Evolutionary conservation across 1,140 invertebrate species (phyloP).

Genomic region (Saccostrea cuccullata): DNA sequence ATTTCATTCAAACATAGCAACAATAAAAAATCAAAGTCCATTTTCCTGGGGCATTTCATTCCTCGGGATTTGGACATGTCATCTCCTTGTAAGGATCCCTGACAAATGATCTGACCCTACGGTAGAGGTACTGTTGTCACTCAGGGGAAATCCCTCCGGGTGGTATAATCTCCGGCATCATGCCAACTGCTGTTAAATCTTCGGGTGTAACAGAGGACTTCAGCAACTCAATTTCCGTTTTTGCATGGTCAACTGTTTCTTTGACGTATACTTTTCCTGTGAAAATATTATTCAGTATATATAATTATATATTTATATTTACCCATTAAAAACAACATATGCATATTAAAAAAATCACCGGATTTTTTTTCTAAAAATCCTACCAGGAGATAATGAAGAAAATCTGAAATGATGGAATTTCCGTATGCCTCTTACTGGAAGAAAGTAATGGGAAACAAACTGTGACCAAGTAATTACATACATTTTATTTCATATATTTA

Average conservation of each 20-base stretch:
- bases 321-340: too few species aligned
- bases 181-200: too few species aligned
- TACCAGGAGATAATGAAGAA: background rate
- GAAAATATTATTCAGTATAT: background rate
- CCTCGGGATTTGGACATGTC: conserved; percentile 26
- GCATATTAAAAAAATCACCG: background rate
- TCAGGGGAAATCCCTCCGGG: background rate
- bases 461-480: too few species aligned
- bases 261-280: background rate
- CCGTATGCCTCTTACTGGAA: background rate
- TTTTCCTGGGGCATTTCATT: background rate
- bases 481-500: too few species aligned
- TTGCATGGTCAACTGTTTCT: background rate
- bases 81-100: background rate
- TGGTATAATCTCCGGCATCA: background rate
- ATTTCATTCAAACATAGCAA: too few species aligned
- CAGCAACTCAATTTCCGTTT: too few species aligned
- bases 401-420: conserved; percentile 28
- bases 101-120: background rate
- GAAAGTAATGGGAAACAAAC: too few species aligned
- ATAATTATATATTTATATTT: background rate
- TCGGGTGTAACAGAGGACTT: too few species aligned
- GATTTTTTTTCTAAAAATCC: background rate
- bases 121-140: background rate
- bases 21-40: too few species aligned